A percentile compares a stretch with the other conserved stretches of the same genome.
Conservation (phyloP, 2,113 vertebrate species). For the Aptenodytes forsteri region DNA sequence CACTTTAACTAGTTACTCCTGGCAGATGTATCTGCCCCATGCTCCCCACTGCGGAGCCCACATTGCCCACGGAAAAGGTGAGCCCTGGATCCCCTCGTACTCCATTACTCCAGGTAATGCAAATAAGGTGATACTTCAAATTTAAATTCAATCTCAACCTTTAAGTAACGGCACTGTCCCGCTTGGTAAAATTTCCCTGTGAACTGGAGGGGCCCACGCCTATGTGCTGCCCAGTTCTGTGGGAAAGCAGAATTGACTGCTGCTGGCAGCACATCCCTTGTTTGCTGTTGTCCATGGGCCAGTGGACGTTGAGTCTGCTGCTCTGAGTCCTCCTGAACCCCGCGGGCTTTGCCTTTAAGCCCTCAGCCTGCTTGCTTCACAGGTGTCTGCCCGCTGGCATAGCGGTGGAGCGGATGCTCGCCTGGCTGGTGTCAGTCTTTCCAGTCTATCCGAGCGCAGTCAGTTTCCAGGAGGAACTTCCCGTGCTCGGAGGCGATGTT, state of each 20-base stretch:
- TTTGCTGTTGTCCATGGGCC: neutral
- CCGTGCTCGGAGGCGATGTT: neutral
- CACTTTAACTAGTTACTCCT: neutral
- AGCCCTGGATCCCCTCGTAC: neutral
- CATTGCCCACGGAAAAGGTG: neutral
- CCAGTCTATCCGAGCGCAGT: neutral
- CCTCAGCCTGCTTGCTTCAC: neutral
- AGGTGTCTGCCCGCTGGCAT: neutral
- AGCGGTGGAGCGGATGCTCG: rapidly evolving
- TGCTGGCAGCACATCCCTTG: neutral
- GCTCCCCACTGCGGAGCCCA: neutral
- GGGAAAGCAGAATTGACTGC: neutral
- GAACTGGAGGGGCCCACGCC: too few species aligned
- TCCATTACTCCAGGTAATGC: neutral
- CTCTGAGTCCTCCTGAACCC: neutral
- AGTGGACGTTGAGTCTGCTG: rapidly evolving
- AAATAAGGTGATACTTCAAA: neutral
- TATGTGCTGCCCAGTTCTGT: neutral
- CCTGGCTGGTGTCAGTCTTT: neutral
- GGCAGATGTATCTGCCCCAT: neutral
- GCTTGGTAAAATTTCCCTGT: neutral
- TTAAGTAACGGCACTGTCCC: neutral
- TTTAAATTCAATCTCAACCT: neutral
- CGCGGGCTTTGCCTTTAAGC: neutral
- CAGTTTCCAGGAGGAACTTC: neutral